Evolutionary conservation across 2,888 invertebrate species (phyloP), one percentile per base, ranked within the genome.

Genomic region (Leptinotarsa rubiginosa): DNA sequence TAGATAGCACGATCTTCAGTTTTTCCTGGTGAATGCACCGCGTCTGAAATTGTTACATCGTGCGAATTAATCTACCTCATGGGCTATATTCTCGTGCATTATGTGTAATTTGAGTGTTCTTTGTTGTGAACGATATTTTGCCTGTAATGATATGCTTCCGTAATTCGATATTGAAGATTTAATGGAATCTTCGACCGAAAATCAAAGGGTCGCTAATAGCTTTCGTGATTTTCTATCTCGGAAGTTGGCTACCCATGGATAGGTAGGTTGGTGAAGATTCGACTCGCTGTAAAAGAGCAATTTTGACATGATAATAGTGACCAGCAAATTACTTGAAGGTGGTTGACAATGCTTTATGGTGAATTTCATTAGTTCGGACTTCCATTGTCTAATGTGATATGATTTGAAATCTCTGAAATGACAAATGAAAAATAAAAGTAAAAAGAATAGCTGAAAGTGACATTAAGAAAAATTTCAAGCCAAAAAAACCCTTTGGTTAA

Each of bases 101-200:
- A 73, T 69, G 74, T 76, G 71, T 76, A 81, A 81, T 80, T 80
- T 80, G 72, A 77, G 73, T 76, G 77, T 70, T 78, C 77, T 78
- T 74, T 74, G 78, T 77, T 77, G 78, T 79, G 78, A 77, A 79
- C 80, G 77, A 75, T 78, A 77, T 78, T 81, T 76, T 76, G 77
- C 76, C 67, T 69, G 71, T 76, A 78, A 80, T 82, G 75, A 81
- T 78, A 77, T 70, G 76, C 76, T 74, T 64, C 73, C 71, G 78
- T 75, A 75, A 78, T 77, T 76, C 74, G 71, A 74, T 74, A 71
- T 67, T 64, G 64, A 67, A 59, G 71, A 65, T 64, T 71, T 74
- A 71, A 74, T 74, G 71, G 71, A 71, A 74, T 67, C 68, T 49
- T 50, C 69, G 69, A 64, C 69, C 65, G 41, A 69, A 62, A 62